phyloP scores from a whole-genome alignment of 2,797 vertebrate species.

The Momotus momota region DNA sequence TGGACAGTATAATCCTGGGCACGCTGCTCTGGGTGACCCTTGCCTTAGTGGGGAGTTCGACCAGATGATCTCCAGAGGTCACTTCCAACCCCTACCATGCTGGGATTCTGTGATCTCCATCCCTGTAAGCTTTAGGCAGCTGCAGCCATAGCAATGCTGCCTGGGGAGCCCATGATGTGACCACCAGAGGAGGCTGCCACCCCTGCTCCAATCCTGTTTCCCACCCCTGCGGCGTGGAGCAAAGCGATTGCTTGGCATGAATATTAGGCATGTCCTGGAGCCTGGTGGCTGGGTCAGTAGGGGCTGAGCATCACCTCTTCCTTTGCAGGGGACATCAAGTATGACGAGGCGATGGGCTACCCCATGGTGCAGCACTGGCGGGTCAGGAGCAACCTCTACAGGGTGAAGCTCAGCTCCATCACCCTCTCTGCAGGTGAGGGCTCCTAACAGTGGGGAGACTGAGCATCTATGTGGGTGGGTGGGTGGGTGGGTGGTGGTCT shows the following conservation, averaged over 20 bases:
- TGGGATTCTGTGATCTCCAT: background rate
- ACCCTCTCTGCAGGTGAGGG: constrained; percentile 92
- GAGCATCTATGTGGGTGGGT: no score
- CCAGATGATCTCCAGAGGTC: background rate
- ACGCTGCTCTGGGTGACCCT: no score
- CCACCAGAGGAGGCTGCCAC: no score
- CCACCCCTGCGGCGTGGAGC: fast-evolving
- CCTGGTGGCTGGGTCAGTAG: fast-evolving
- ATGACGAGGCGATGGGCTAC: constrained; percentile 94
- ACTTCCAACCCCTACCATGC: background rate
- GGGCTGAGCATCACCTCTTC: background rate
- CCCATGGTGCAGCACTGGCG: constrained; percentile 98
- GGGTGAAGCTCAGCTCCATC: constrained; percentile 95
- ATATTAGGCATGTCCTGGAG: fast-evolving
- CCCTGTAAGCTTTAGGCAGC: background rate
- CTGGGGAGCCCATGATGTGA: fast-evolving
- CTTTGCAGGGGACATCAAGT: constrained; percentile 88
- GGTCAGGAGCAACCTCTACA: constrained; percentile 96
- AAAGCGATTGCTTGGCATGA: background rate
- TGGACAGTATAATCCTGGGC: no score
- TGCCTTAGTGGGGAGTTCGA: no score
- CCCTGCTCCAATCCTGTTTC: fast-evolving
- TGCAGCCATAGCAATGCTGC: fast-evolving
- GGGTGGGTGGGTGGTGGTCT: background rate
- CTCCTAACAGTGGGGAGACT: background rate